These are phyloP conservation scores for Hemaris fuciformis DNA, from an alignment of 2,888 invertebrate genomes.

Conservation along the genomic window DNA sequence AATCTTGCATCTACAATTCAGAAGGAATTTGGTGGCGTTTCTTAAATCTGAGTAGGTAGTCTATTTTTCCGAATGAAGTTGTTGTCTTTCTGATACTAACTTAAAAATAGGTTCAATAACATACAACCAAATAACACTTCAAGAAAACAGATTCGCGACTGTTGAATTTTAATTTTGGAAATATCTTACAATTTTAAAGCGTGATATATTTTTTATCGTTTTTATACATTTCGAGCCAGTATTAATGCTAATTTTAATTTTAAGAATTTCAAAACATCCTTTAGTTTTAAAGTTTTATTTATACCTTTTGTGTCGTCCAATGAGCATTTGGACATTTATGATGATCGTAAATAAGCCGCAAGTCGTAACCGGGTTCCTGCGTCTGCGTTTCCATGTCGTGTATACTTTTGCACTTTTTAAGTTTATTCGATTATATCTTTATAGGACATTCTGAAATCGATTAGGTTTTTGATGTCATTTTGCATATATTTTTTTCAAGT, in stretches of 20 bases:
- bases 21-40: too few relatives aligned
- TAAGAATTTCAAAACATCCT: constrained; percentile 16
- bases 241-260: background rate
- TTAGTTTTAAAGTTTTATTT: constrained; percentile 26
- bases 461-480: too few relatives aligned
- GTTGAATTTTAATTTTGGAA: too few relatives aligned
- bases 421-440: background rate
- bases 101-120: too few relatives aligned
- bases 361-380: constrained; percentile 37
- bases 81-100: too few relatives aligned
- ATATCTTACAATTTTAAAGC: background rate
- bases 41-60: too few relatives aligned
- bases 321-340: constrained; percentile 36
- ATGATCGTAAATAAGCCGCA: constrained; percentile 33
- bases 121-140: too few relatives aligned
- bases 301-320: constrained; percentile 12
- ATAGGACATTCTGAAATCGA: too few relatives aligned
- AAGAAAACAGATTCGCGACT: too few relatives aligned
- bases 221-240: background rate
- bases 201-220: background rate
- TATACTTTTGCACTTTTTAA: background rate
- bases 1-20: too few relatives aligned
- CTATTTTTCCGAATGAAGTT: too few relatives aligned
- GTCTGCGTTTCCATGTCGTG: constrained; percentile 24
- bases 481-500: too few relatives aligned